Conservation (phyloP, 2,888 invertebrate genomes). For the Pollenia amentaria region DNA sequence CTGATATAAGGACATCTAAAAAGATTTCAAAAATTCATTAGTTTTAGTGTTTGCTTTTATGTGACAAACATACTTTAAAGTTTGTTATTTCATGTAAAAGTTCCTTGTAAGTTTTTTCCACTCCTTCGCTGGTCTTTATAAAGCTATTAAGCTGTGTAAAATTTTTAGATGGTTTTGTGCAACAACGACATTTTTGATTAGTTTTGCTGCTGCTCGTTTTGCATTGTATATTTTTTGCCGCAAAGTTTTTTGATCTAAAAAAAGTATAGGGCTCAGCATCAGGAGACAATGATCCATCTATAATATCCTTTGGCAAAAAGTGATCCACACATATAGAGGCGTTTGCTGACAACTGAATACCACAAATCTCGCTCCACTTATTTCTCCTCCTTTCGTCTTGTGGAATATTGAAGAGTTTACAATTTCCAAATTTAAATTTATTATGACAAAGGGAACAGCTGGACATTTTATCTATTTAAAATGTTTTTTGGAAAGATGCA, state of each 20-base stretch:
- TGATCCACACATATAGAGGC: conserved; percentile 39
- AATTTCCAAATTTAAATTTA: conserved; percentile 10
- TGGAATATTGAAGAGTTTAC: conserved; percentile 32
- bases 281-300: conserved; percentile 20
- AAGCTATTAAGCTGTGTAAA: conserved; percentile 36
- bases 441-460: conserved; percentile 51
- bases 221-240: background rate
- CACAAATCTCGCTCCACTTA: conserved; percentile 45
- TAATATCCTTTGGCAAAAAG: conserved; percentile 40
- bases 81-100: conserved; percentile 51
- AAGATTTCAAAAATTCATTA: background rate
- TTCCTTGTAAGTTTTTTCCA: conserved; percentile 48
- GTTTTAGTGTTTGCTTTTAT: background rate
- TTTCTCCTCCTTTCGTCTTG: conserved; percentile 32
- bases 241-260: background rate
- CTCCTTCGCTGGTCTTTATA: background rate
- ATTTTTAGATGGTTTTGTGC: conserved; percentile 42
- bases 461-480: conserved; percentile 18
- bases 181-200: conserved; percentile 55
- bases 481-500: background rate
- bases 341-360: conserved; percentile 7
- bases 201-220: background rate
- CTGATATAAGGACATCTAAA: conserved; percentile 17
- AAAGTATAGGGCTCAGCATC: conserved; percentile 20
- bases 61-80: conserved; percentile 31